Conservation (phyloP, 2,888 invertebrate genomes). For the Amorpha juglandis region DNA sequence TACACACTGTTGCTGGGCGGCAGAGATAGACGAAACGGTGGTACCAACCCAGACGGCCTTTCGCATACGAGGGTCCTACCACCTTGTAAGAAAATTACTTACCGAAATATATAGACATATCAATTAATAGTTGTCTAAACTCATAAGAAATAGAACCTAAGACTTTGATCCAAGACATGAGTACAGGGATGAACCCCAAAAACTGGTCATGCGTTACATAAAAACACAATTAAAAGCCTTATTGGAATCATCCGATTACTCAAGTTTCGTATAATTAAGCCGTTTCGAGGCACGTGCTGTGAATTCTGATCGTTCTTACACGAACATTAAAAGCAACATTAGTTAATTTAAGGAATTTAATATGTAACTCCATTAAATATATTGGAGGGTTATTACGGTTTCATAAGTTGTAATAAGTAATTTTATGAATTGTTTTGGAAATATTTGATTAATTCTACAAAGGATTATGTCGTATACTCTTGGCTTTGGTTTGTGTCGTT, state of each 20-base stretch:
- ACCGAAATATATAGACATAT: no score
- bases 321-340: background rate
- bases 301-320: constrained; percentile 39
- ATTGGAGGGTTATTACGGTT: background rate
- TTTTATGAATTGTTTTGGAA: background rate
- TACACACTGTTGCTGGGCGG: no score
- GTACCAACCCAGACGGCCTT: no score
- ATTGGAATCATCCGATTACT: constrained; percentile 17
- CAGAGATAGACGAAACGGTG: no score
- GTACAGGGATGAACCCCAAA: constrained; percentile 36
- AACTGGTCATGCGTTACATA: constrained; percentile 67
- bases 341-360: background rate
- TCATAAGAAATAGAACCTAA: background rate
- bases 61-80: no score
- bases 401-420: background rate
- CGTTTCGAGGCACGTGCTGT: constrained; percentile 70
- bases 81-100: no score
- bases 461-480: no score
- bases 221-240: constrained; percentile 57
- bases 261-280: constrained; percentile 66
- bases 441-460: no score
- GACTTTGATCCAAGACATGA: background rate
- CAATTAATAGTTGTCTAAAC: background rate
- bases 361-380: background rate
- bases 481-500: no score